Evolutionary conservation across 2,888 invertebrate species (phyloP).

Genomic region (Drosophila mimica): DNA sequence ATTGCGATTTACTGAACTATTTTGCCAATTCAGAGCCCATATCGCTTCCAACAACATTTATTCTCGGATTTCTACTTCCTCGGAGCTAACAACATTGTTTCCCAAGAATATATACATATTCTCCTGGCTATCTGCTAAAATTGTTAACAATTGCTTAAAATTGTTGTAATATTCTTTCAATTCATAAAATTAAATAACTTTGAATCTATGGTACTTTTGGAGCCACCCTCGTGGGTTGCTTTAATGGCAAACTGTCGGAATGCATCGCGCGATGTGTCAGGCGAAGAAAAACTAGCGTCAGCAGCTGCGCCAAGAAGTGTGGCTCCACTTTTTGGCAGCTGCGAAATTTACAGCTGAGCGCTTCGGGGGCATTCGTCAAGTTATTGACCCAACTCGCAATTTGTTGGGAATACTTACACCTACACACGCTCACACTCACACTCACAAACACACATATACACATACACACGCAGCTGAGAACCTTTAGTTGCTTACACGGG

Average conservation of each 20-base stretch:
- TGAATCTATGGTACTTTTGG: not conserved
- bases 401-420: conserved; percentile 24
- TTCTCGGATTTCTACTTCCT: not conserved
- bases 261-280: conserved; percentile 25
- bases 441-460: too few relatives aligned
- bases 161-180: not conserved
- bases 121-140: not conserved
- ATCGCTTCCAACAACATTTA: not conserved
- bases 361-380: conserved; percentile 39
- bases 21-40: not conserved
- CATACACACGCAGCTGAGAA: conserved; percentile 53
- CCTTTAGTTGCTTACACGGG: conserved; percentile 2
- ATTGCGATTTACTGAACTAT: not conserved
- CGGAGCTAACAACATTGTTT: not conserved
- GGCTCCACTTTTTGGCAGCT: conserved; percentile 39
- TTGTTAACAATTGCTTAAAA: not conserved
- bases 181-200: not conserved
- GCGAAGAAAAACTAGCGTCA: conserved; percentile 12
- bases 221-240: conserved; percentile 15
- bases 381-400: conserved; percentile 64
- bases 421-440: too few relatives aligned
- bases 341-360: conserved; percentile 47
- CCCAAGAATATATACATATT: not conserved
- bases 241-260: conserved; percentile 15
- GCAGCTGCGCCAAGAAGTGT: conserved; percentile 27